Evolutionary conservation across 2,113 vertebrate species (phyloP).

Genomic region (Phrynosoma platyrhinos): DNA sequence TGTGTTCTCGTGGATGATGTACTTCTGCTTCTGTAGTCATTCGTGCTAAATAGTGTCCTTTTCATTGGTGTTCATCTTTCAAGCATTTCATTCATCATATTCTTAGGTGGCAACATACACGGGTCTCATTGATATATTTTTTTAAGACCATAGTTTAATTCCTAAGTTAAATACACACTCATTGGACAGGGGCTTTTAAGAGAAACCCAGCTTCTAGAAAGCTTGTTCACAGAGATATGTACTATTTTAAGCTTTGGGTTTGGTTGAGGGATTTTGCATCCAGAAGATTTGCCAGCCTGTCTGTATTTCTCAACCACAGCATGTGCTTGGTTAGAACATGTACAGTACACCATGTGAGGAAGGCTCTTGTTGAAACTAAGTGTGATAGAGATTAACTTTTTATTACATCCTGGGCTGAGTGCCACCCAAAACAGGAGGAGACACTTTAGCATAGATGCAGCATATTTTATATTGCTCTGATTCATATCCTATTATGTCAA

Average conservation of each 20-base stretch:
- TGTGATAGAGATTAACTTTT: constrained; percentile 35
- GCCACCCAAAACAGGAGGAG: neutral
- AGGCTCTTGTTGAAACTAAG: constrained; percentile 3
- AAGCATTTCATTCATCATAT: constrained; percentile 73
- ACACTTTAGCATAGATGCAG: neutral
- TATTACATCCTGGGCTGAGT: neutral
- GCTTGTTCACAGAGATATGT: constrained; percentile 65
- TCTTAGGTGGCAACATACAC: constrained; percentile 48
- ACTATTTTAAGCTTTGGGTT: constrained; percentile 76
- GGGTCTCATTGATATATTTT: constrained; percentile 49
- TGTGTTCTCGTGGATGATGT: constrained; percentile 60
- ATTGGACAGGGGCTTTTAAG: constrained; percentile 49
- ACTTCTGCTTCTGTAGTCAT: constrained; percentile 54
- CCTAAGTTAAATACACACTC: constrained; percentile 50
- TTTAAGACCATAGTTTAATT: constrained; percentile 46
- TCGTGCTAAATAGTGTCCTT: constrained; percentile 59
- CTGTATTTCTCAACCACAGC: constrained; percentile 51
- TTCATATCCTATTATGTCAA: neutral
- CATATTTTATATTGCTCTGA: neutral
- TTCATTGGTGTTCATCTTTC: constrained; percentile 62
- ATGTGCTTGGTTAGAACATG: rapidly evolving
- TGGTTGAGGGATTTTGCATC: constrained; percentile 74
- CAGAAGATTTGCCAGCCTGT: constrained; percentile 56
- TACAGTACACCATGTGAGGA: rapidly evolving
- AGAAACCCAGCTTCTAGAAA: constrained; percentile 67